Base-by-base conservation (phyloP, 2,797 vertebrate species). In the Pangasius sanitwongsei region DNA sequence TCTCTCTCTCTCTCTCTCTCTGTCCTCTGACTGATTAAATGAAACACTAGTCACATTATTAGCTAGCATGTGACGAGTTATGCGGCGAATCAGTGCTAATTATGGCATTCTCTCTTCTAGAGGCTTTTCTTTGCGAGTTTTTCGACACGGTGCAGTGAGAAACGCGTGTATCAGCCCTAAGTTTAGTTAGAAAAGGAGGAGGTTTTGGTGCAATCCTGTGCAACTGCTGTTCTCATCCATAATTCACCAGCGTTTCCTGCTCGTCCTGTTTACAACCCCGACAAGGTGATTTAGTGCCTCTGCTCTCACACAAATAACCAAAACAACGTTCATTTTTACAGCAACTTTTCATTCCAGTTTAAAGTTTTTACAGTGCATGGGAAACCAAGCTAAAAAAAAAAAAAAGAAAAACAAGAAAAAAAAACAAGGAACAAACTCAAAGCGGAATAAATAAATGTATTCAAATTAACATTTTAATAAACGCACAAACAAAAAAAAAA, bases 221-320 rank as follows among this genome's bases (percentile, higher is more conserved):
- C 59, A 83, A 83, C 81, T 65, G 5, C 59, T 83, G 59, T 83
- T 83, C 59, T 83, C 81, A 83, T 83, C 44, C 55, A 83, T 83
- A 83, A 83, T 83, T 83, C 59, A 83, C 81, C 13, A 48, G 23
- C 25, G 4, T 65, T 7, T 83, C 23, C 34, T 63, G 57, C 59
- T 44, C 3, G 2, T 82, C n/a, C 77, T 80, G 72, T 48, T 80
- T 34, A 81, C 53, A 81, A 23, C 18, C 57, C 59, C 0, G 23
- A 65, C 81, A 83, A 83, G 59, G 37, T 83, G 81, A 83, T 83
- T 83, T 44, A 83, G 55, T 63, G 25, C 25, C 59, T 44, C 37
- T 44, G 81, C 34, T 44, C 37, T 16, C 12, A 63, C 41, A 83
- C 80, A 25, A 63, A 63, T 61, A 61, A 25, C 31, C 80, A 61